Base-by-base conservation (phyloP, 2,888 invertebrate species). In the Anthrax anthrax region DNA sequence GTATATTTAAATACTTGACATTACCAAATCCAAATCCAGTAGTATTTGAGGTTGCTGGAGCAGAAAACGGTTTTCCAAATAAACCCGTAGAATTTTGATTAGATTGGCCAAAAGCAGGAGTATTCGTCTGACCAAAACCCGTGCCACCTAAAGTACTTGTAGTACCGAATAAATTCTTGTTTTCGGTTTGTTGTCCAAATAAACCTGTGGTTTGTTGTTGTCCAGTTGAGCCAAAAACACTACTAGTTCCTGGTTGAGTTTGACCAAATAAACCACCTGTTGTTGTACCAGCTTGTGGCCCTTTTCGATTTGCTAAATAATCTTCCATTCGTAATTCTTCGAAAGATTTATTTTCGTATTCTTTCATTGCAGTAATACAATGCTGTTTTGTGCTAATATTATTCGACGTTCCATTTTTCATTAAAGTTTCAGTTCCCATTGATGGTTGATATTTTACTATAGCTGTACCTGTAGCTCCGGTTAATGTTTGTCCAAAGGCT, bases 291-390 rank as follows among this genome's bases (percentile, higher is more conserved):
- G 70, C 63, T 55, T 72, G 72, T 17, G 70, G 73, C 37, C 92
- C 91, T 70, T 96, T 96, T 4, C 95, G 73, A 44, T 89, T 89
- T 0, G 87, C 87, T 19, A 77, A 68, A 64, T 98, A 98, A 69
- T 98, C 97, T 61, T 97, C 97, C 46, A 84, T 71, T 12, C 97
- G 78, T 5, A 98, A 70, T 64, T 98, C 98, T 69, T 98, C 98
- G 19, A 97, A 68, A 0, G 91, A 91, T 65, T 97, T 98, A 42
- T 65, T 69, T 60, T 97, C 96, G 63, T 97, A 99, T 62, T 97
- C 95, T 71, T 95, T 94, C 98, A 98, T 98, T 48, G 91, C 91
- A 1, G 94, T 94, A 50, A 98, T 96, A 65, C 96, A 96, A 62
- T 95, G 89, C 63, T 95, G 92, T 57, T 90, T 83, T 0, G 95